Conservation (phyloP, 2,797 vertebrate genomes). For the Thripadectes ignobilis region DNA sequence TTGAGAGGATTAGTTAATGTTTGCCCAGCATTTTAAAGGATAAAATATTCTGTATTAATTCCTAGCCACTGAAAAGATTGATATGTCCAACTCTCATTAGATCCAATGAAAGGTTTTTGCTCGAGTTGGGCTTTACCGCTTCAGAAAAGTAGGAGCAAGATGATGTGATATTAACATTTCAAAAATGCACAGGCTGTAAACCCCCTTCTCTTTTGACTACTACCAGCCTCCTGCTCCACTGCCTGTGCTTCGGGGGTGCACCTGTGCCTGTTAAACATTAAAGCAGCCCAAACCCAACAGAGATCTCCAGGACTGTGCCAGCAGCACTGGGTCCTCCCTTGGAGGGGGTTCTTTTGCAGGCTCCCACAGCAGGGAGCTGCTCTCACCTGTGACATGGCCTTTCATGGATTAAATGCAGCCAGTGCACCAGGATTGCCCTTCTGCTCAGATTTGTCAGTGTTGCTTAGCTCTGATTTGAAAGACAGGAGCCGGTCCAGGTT, state of each 20-base stretch:
- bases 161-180: background rate
- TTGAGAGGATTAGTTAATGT: constrained; percentile 60
- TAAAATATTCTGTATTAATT: constrained; percentile 14
- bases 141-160: background rate
- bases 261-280: background rate
- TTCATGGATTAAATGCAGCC: background rate
- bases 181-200: background rate
- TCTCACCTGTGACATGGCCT: background rate
- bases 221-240: background rate
- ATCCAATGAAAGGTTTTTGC: background rate
- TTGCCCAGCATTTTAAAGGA: constrained; percentile 36
- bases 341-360: background rate
- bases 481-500: rapidly evolving
- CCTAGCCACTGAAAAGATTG: background rate
- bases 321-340: background rate
- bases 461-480: background rate
- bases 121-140: rapidly evolving
- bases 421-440: rapidly evolving
- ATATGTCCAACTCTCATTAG: background rate
- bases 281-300: background rate
- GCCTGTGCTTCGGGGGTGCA: background rate
- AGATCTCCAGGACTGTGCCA: background rate
- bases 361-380: background rate
- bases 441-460: background rate
- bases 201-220: background rate